These are phyloP conservation scores for Sinhomidia bicolor DNA, from an alignment of 2,888 invertebrate species.

Conservation along the genomic window DNA sequence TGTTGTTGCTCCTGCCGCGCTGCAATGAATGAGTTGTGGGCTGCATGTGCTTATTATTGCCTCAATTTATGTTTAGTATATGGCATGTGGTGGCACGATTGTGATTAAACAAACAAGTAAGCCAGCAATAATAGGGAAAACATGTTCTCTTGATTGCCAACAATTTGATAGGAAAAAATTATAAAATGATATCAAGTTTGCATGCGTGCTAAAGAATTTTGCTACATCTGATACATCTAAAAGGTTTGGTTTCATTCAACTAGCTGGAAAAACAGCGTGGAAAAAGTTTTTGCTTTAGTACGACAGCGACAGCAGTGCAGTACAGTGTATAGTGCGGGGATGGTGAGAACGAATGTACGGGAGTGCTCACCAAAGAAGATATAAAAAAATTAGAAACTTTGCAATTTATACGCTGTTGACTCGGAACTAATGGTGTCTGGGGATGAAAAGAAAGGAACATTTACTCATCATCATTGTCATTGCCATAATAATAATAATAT, in stretches of 20 bases:
- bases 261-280: too few species aligned
- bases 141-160: slow-evolving; percentile 55
- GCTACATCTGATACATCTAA: too few species aligned
- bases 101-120: not conserved
- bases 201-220: too few species aligned
- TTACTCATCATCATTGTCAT: slow-evolving; percentile 55
- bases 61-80: not conserved
- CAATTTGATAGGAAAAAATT: slow-evolving; percentile 47
- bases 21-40: slow-evolving; percentile 1
- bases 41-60: slow-evolving; percentile 35
- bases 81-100: not conserved
- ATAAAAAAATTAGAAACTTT: slow-evolving; percentile 34
- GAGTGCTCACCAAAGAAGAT: not conserved
- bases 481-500: too few species aligned
- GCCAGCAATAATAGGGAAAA: not conserved
- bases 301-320: too few species aligned
- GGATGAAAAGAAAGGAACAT: slow-evolving; percentile 48
- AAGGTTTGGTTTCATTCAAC: too few species aligned
- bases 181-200: too few species aligned
- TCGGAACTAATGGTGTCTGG: slow-evolving; percentile 60
- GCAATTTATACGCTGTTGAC: slow-evolving; percentile 65
- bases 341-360: not conserved
- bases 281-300: not conserved
- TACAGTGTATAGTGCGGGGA: too few species aligned
- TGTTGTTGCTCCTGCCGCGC: slow-evolving; percentile 4